phyloP scores from a whole-genome alignment of 2,797 vertebrate species.

The Chelon labrosus region DNA sequence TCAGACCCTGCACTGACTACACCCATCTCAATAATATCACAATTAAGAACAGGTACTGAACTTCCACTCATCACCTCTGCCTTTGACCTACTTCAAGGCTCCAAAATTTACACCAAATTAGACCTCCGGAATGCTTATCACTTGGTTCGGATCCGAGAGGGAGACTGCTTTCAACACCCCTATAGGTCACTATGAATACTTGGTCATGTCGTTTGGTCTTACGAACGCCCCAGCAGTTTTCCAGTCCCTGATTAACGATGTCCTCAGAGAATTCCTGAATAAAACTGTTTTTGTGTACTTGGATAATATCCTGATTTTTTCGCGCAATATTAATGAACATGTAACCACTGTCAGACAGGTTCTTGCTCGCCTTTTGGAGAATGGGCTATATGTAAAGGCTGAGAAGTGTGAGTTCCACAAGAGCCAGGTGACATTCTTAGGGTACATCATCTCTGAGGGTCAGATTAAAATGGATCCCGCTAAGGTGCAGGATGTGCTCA shows the following conservation, averaged over 20 bases:
- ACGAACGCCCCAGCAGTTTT: background rate
- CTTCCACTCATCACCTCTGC: background rate
- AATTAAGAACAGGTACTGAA: background rate
- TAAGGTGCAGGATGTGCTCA: no score
- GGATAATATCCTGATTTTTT: background rate
- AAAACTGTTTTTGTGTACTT: background rate
- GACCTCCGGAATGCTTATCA: background rate
- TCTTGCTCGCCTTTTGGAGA: background rate
- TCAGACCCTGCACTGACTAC: constrained; percentile 5
- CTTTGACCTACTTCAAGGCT: background rate
- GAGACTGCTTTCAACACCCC: background rate
- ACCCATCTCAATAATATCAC: background rate
- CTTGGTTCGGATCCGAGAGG: background rate
- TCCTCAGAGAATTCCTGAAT: background rate
- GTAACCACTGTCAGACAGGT: background rate
- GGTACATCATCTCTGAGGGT: background rate
- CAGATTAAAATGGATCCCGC: no score
- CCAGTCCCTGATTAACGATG: background rate
- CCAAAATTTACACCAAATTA: background rate
- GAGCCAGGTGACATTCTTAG: background rate
- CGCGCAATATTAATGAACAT: background rate
- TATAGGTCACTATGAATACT: background rate
- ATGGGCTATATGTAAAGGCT: background rate
- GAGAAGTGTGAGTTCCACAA: background rate
- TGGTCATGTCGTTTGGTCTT: background rate